A percentile compares a stretch with the other conserved stretches of the same genome.
These are phyloP conservation scores for Epistrophe grossulariae DNA, from an alignment of 2,888 invertebrate genomes.

Conservation along the genomic window DNA sequence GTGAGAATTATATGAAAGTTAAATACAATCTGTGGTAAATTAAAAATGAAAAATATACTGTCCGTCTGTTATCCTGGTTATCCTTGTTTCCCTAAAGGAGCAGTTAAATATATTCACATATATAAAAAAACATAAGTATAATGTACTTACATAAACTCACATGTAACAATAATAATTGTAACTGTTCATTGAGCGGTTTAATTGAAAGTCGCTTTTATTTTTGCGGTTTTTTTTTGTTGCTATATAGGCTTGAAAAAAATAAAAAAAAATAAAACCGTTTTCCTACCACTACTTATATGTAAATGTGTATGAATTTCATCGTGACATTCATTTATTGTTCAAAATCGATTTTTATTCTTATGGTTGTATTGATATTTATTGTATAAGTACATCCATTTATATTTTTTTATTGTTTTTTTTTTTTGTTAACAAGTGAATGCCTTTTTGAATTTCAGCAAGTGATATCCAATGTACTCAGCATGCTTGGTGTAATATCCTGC, in stretches of 20 bases:
- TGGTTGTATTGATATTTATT: slow-evolving; percentile 15
- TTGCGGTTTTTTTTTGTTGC: slow-evolving; percentile 39
- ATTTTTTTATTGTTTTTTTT: background rate
- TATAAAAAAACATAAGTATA: slow-evolving; percentile 3
- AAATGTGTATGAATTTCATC: slow-evolving; percentile 10
- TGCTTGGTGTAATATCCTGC: slow-evolving; percentile 13
- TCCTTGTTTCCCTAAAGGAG: background rate
- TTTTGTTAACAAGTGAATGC: slow-evolving; percentile 7
- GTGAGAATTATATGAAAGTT: slow-evolving; percentile 26
- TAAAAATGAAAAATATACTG: slow-evolving; percentile 48
- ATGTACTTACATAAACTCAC: slow-evolving; percentile 40
- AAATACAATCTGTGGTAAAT: slow-evolving; percentile 53
- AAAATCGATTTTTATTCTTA: slow-evolving; percentile 52
- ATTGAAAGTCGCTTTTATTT: slow-evolving; percentile 63
- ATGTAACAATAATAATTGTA: slow-evolving; percentile 26
- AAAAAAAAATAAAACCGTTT: background rate
- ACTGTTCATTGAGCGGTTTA: slow-evolving; percentile 42
- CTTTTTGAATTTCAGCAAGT: slow-evolving; percentile 11
- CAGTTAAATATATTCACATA: background rate
- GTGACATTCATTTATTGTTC: slow-evolving; percentile 24
- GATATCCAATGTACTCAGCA: slow-evolving; percentile 36
- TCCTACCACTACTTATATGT: too few relatives aligned
- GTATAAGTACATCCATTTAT: background rate
- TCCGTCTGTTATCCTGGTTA: background rate
- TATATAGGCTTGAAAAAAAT: background rate